Evolutionary conservation across 2,797 vertebrate species (phyloP), one percentile per base, ranked within the genome.

Genomic region (Tachyglossus aculeatus): DNA sequence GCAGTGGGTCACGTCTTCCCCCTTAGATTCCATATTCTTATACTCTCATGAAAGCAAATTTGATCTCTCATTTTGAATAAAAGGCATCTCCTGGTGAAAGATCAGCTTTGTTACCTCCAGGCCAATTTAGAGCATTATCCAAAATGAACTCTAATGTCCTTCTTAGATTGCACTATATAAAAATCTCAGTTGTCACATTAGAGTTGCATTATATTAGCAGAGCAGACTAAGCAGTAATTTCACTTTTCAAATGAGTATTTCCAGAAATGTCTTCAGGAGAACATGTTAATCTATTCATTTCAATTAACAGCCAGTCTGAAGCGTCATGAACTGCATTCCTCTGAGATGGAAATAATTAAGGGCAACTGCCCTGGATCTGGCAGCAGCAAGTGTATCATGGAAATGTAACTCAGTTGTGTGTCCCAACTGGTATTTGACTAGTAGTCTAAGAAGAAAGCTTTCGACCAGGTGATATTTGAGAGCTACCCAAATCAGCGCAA

Each of bases 101-200:
- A 75, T 68, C 47, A 75, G 16, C 51, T 52, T 61, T 37, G 1
- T 16, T 79, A 48, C 74, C 51, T 66, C 5, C 0, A 40, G 74
- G 54, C 54, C 74, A 76, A 77, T 80, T 81, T 74, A 47, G 63
- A 76, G 70, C 38, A 51, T 87, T 83, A 87, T 52, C 73, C 61
- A 12, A 70, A 81, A 76, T 66, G 57, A 86, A 55, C 16, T 67
- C 74, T 69, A 78, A 67, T 71, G 77, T 47, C 61, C 78, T 71
- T 69, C 65, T 67, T 77, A 83, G 78, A 76, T 66, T 80, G 47
- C 32, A 62, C 14, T 37, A 64, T 43, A 74, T 55, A 86, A 74
- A 88, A 80, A 61, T 78, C 76, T 72, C 65, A 68, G 50, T 84
- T 73, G 87, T 58, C 50, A 62, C 54, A 70, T 78, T 74, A 85